A percentile compares a stretch with the other conserved stretches of the same genome.
These are phyloP conservation scores for Rhyacophila evoluta DNA, from an alignment of 2,888 invertebrate species.

Conservation along the genomic window DNA sequence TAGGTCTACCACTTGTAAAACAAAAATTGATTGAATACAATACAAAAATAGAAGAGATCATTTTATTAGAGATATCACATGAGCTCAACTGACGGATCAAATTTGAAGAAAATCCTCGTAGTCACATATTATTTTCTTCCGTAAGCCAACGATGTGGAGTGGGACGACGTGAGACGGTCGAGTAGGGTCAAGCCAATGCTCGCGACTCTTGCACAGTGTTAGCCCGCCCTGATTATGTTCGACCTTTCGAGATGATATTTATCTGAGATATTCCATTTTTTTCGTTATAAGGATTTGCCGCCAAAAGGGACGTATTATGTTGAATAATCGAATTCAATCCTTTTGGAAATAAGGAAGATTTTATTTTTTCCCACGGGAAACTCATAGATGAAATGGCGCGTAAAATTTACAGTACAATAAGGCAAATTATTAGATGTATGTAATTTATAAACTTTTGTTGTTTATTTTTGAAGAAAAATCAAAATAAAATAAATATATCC, in stretches of 20 bases:
- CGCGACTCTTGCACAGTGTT: not conserved
- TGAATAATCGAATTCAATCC: not conserved
- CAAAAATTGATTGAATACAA: no score
- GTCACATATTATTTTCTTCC: slow-evolving; percentile 6
- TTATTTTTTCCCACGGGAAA: not conserved
- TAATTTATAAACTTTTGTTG: no score
- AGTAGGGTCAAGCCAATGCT: slow-evolving; percentile 29
- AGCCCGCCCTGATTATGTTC: slow-evolving; percentile 46
- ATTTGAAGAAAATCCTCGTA: not conserved
- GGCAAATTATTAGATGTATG: no score
- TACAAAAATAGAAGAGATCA: not conserved
- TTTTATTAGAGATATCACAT: not conserved
- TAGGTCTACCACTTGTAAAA: no score
- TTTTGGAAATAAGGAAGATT: not conserved
- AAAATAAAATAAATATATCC: no score
- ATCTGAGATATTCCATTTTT: slow-evolving; percentile 27
- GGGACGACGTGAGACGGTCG: not conserved
- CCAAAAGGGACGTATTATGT: slow-evolving; percentile 1
- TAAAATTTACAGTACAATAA: no score
- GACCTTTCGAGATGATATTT: slow-evolving; percentile 47
- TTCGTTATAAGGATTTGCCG: not conserved
- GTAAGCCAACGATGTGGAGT: not conserved
- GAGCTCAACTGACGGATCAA: not conserved
- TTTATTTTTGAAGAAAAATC: no score
- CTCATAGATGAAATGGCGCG: not conserved